A percentile compares a stretch with the other conserved stretches of the same genome.
Conservation (phyloP, 2,888 invertebrate species). For the Lamproptera curius region DNA sequence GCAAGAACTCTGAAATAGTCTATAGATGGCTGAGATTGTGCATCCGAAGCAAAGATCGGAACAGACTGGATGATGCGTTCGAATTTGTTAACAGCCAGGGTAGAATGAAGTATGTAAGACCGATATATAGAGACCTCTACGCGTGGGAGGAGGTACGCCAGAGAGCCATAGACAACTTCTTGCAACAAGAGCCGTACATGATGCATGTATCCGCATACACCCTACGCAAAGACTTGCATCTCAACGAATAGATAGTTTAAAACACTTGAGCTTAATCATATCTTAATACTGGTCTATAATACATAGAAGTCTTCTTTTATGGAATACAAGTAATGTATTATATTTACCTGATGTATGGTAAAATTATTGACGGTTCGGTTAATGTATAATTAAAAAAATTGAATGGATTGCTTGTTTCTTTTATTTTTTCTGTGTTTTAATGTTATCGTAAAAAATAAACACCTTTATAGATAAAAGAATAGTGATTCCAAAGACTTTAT, state of each 20-base stretch:
- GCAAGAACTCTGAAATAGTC: constrained; percentile 88
- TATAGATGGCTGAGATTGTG: constrained; percentile 88
- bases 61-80: constrained; percentile 82
- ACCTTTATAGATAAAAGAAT: too few species aligned
- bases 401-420: too few species aligned
- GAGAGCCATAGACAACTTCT: constrained; percentile 84
- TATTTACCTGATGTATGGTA: too few species aligned
- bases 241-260: constrained; percentile 42
- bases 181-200: constrained; percentile 84
- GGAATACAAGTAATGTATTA: too few species aligned
- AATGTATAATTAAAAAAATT: too few species aligned
- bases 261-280: constrained; percentile 6
- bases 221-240: constrained; percentile 86
- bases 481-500: too few species aligned
- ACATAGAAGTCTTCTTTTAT: too few species aligned
- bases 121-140: constrained; percentile 91
- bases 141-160: constrained; percentile 86
- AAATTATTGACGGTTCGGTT: too few species aligned
- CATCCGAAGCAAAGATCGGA: constrained; percentile 84
- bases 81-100: constrained; percentile 90
- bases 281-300: not conserved
- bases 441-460: too few species aligned
- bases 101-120: constrained; percentile 94
- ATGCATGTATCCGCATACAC: constrained; percentile 89
- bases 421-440: too few species aligned